Conservation (phyloP, 2,113 vertebrate species). For the Vidua macroura region DNA sequence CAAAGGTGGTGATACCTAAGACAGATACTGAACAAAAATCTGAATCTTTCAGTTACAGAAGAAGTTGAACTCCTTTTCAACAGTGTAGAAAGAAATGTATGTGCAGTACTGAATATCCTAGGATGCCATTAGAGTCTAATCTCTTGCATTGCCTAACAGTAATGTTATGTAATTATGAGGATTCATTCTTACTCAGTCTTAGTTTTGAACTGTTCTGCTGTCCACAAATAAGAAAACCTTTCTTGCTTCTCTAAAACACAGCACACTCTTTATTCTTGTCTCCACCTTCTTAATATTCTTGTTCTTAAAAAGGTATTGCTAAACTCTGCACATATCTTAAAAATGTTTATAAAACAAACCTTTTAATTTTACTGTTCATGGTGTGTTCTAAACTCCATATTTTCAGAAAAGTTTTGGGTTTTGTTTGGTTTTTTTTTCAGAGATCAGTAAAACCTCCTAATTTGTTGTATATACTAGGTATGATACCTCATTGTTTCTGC, state of each 20-base stretch:
- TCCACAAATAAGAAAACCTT: not conserved
- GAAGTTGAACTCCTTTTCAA: not conserved
- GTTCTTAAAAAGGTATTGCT: not conserved
- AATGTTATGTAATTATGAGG: not conserved
- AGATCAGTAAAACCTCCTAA: not conserved
- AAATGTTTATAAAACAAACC: not conserved
- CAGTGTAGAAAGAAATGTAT: not conserved
- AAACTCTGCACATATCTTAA: not conserved
- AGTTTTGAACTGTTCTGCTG: not conserved
- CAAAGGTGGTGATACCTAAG: not conserved
- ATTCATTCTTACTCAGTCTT: not conserved
- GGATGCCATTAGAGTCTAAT: not conserved
- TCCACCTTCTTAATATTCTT: not conserved
- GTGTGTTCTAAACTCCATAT: rapidly evolving
- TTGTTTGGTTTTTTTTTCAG: not conserved
- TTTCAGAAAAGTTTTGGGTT: not conserved
- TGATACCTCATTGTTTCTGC: not conserved
- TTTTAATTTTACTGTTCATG: not conserved
- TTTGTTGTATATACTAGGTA: not conserved
- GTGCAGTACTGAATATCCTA: not conserved
- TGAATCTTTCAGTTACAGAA: not conserved
- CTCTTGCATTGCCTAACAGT: not conserved
- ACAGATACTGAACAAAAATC: not conserved
- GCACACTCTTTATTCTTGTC: not conserved
- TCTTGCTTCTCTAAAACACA: not conserved